These are phyloP conservation scores for Ctenodactylus gundi DNA, from an alignment of 2,113 vertebrate genomes.

Conservation along the genomic window DNA sequence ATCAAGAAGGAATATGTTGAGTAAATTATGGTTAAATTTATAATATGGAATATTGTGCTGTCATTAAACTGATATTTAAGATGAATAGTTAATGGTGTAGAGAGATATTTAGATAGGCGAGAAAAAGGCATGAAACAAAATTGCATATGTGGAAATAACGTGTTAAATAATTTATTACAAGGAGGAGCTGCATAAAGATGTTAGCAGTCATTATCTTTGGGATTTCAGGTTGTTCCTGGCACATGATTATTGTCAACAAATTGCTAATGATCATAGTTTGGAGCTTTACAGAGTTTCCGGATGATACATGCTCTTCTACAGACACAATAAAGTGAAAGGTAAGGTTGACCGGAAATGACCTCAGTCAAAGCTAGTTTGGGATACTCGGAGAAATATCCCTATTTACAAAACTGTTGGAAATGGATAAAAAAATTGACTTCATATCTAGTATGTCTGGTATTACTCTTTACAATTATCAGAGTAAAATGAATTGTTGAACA, in stretches of 20 bases:
- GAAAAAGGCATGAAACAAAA: neutral
- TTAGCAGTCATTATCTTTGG: neutral
- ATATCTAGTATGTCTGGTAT: neutral
- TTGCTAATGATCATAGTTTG: neutral
- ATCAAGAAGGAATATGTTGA: neutral
- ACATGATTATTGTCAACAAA: neutral
- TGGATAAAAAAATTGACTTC: neutral
- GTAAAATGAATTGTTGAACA: neutral
- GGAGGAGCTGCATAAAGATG: neutral
- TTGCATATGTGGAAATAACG: conserved; percentile 18
- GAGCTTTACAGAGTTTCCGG: neutral
- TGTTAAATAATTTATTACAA: conserved; percentile 25
- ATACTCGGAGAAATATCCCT: neutral
- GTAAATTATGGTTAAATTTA: neutral
- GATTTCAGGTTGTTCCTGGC: neutral
- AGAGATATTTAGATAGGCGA: conserved; percentile 24
- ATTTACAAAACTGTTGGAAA: neutral
- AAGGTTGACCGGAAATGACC: neutral
- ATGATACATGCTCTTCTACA: neutral
- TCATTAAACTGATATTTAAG: conserved; percentile 40
- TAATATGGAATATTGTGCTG: neutral
- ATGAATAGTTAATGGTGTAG: conserved; percentile 40
- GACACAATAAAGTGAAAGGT: neutral
- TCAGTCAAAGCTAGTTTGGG: neutral
- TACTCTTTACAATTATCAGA: neutral